Percentiles rank a stretch among this genome's conserved stretches.
Conservation (phyloP, 1,140 invertebrate genomes). For the Chrysopa pallens region DNA sequence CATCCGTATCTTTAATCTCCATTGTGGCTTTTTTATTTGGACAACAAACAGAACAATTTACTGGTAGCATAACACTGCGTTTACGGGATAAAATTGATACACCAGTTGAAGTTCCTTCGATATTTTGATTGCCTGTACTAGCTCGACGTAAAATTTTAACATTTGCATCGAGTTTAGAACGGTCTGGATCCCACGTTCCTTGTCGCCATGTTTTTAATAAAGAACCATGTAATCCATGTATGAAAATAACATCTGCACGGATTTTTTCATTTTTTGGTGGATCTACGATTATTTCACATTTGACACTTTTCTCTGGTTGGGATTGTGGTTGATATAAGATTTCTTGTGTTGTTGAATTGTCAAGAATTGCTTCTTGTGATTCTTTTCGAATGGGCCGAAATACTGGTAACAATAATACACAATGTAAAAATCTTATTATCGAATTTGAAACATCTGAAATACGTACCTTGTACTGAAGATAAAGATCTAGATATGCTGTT, state of each 20-base stretch:
- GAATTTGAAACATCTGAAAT: constrained; percentile 9
- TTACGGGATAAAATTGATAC: constrained; percentile 3
- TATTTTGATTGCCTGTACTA: constrained; percentile 1
- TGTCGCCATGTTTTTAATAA: constrained; percentile 35
- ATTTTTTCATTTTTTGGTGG: constrained; percentile 20
- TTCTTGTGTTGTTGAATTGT: constrained; percentile 1
- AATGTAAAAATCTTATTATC: background rate
- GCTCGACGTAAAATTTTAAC: constrained; percentile 7
- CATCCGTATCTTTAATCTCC: background rate
- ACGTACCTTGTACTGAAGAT: constrained; percentile 25
- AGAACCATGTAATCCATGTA: constrained; percentile 37
- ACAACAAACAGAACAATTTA: background rate
- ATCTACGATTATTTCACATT: constrained; percentile 21
- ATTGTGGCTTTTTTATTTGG: background rate
- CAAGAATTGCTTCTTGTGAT: constrained; percentile 3
- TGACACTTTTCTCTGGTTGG: constrained; percentile 18
- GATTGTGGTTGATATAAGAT: background rate
- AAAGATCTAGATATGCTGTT: constrained; percentile 28
- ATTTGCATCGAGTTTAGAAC: constrained; percentile 17
- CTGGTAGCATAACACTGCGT: constrained; percentile 5
- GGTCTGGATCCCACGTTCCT: constrained; percentile 26
- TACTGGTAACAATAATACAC: background rate
- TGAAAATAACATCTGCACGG: constrained; percentile 33
- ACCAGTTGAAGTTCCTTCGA: background rate
- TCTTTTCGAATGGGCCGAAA: background rate